phyloP scores from a whole-genome alignment of 2,888 invertebrate species.

The Nasonia oneida region DNA sequence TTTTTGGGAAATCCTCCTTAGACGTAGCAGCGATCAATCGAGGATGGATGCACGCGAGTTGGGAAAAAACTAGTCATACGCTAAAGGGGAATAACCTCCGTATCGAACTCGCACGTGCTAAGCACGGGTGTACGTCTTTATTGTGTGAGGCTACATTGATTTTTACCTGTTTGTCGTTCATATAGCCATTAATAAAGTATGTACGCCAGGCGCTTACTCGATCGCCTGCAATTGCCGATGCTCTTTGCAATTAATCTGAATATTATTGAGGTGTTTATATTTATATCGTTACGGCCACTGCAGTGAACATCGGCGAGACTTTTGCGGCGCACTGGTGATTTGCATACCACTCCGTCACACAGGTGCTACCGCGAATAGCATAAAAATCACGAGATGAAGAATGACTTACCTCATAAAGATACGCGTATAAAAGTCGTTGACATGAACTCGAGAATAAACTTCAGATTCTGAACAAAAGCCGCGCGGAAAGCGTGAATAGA shows the following conservation, averaged over 20 bases:
- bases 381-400: neutral
- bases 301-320: neutral
- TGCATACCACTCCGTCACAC: neutral
- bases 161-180: neutral
- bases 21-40: neutral
- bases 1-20: neutral
- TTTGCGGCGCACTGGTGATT: neutral
- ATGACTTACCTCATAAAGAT: neutral
- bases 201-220: neutral
- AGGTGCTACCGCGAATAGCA: neutral
- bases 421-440: neutral
- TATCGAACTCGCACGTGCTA: neutral
- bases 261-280: neutral
- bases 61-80: neutral
- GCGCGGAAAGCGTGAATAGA: neutral
- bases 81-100: conserved; percentile 23
- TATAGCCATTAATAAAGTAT: conserved; percentile 8
- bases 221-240: neutral
- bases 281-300: too few relatives aligned
- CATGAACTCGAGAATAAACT: neutral
- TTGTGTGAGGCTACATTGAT: conserved; percentile 9
- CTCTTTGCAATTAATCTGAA: neutral
- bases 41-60: neutral
- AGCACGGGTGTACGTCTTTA: neutral
- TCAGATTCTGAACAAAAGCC: neutral